Conservation (phyloP, 2,888 invertebrate genomes). For the Lasioglossum lativentre region DNA sequence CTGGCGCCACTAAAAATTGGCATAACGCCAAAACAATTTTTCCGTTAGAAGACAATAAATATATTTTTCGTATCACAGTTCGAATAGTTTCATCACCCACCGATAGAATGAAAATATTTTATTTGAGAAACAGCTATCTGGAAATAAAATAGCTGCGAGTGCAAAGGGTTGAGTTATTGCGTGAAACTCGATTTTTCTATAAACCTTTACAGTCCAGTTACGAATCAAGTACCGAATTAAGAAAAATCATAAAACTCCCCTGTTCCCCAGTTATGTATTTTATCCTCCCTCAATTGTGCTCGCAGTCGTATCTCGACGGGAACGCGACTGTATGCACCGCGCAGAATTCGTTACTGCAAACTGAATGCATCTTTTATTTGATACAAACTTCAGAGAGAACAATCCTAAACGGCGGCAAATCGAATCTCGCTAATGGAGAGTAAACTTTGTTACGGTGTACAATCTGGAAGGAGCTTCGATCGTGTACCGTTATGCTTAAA, state of each 20-base stretch:
- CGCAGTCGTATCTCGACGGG: neutral
- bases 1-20: neutral
- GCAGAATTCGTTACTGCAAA: constrained; percentile 13
- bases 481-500: neutral
- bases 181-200: neutral
- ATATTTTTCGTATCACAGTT: too few species aligned
- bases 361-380: neutral
- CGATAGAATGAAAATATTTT: neutral
- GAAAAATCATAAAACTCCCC: neutral
- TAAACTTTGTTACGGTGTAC: neutral
- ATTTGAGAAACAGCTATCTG: neutral
- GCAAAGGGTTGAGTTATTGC: neutral
- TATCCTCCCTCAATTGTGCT: neutral
- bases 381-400: constrained; percentile 9
- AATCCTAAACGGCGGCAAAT: constrained; percentile 1
- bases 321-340: neutral
- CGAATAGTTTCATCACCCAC: neutral
- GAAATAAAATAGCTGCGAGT: neutral
- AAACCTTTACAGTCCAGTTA: neutral
- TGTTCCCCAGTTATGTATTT: neutral
- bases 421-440: constrained; percentile 17
- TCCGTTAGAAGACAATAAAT: too few species aligned
- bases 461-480: constrained; percentile 9
- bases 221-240: neutral
- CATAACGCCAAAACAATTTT: too few species aligned